Base-by-base conservation (phyloP, 2,113 vertebrate species). In the Stigmatopora argus region DNA sequence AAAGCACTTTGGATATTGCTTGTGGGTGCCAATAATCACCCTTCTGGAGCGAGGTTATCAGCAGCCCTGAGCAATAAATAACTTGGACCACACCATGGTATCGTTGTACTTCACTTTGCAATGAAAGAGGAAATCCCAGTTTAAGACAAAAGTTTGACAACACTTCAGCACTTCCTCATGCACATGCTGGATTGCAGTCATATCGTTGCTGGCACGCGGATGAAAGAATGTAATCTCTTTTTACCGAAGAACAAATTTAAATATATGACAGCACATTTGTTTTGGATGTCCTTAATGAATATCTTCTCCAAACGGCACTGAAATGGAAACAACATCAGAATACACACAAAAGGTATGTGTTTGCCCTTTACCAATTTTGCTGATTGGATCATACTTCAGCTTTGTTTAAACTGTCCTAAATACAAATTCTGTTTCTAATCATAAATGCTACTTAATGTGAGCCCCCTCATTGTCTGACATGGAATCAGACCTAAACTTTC, bases 121-220 rank as follows among this genome's bases (percentile, higher is more conserved):
- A 1, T 79, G 66, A 83, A 82, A 74, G 83, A 84, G 85, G 85
- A 85, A 87, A 85, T 77, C 77, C 73, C 35, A 48, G 68, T 51
- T 11, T 14, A 8, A 64, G 75, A 57, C 65, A 78, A 49, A 80
- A 82, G 78, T 78, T 73, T 51, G 0, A 62, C 65, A 68, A 72
- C 72, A 19, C 49, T 72, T 66, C 17, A 58, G 19, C 64, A 76
- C 83, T 87, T 87, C 85, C 85, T 84, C 58, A 51, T 82, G 5
- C 21, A n/a, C 62, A 68, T 69, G 72, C 63, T 80, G 62, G 41
- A 35, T 21, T 23, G 23, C 70, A 12, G 26, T 7, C 3, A 47
- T 19, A 7, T n/a, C 1, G 15, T 0, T 31, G 53, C 23, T 6
- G 12, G 26, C 23, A 56, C 14, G 26, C 11, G 35, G 7, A 1